phyloP scores from a whole-genome alignment of 2,113 vertebrate genomes.

The Corythornis vintsioides region DNA sequence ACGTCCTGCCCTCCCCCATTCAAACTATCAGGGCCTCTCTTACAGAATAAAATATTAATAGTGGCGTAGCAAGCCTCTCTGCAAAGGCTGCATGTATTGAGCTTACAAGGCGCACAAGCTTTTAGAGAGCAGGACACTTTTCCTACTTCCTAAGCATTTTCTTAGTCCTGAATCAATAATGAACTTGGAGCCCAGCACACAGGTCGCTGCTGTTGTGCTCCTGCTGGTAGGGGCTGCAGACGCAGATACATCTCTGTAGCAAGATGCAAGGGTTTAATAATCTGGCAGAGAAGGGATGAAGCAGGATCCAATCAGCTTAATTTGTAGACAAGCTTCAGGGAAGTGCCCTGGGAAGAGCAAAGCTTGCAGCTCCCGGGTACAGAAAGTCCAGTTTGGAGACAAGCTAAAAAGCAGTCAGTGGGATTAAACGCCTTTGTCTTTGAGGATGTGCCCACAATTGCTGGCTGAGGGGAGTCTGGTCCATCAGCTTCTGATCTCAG shows the following conservation, averaged over 20 bases:
- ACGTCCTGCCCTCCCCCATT: conserved; percentile 44
- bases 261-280: background rate
- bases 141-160: conserved; percentile 84
- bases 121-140: conserved; percentile 80
- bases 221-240: background rate
- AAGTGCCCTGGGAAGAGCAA: background rate
- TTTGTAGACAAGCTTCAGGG: background rate
- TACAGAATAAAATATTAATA: conserved; percentile 94
- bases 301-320: background rate
- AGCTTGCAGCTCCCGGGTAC: background rate
- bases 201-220: background rate
- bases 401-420: background rate
- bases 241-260: background rate
- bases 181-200: conserved; percentile 50
- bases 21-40: conserved; percentile 52
- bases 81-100: conserved; percentile 71
- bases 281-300: background rate
- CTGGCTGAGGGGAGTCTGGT: background rate
- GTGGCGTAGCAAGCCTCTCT: conserved; percentile 79
- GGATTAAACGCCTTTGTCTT: background rate
- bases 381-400: background rate
- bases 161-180: conserved; percentile 79
- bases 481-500: background rate
- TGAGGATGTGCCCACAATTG: accelerated
- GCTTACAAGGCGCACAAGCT: conserved; percentile 72